phyloP scores from a whole-genome alignment of 2,113 vertebrate genomes.

The Poicephalus meyeri region DNA sequence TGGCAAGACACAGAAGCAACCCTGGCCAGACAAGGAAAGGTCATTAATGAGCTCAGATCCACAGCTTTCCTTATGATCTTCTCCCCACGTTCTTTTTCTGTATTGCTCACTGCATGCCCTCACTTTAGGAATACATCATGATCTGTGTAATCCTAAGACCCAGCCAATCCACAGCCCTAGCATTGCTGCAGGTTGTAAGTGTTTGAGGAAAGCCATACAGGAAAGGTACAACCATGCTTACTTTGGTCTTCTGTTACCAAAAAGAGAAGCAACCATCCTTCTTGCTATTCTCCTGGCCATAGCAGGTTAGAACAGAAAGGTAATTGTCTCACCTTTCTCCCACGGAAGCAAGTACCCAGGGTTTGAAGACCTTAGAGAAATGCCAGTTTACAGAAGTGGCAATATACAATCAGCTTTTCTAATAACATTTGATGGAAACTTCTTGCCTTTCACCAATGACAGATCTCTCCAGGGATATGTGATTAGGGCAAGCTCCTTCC shows the following conservation, averaged over 20 bases:
- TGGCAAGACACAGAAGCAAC: not conserved
- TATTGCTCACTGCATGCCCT: not conserved
- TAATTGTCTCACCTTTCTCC: not conserved
- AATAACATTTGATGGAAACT: not conserved
- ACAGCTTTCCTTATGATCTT: not conserved
- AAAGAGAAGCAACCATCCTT: not conserved
- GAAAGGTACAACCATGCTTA: not conserved
- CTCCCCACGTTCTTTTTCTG: not conserved
- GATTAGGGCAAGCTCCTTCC: not conserved
- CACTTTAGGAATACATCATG: not conserved
- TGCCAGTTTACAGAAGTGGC: not conserved
- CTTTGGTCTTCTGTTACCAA: not conserved
- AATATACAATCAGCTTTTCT: not conserved
- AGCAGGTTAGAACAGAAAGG: not conserved
- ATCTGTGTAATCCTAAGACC: not conserved
- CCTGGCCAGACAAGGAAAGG: not conserved
- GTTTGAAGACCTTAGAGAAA: not conserved
- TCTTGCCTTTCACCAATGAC: not conserved
- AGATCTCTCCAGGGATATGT: not conserved
- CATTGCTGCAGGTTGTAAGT: not conserved
- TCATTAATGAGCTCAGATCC: rapidly evolving
- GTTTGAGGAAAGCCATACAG: not conserved
- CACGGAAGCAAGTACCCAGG: not conserved
- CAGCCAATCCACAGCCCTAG: not conserved
- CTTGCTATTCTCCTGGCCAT: not conserved